Evolutionary conservation across 2,888 invertebrate species (phyloP).

Genomic region (Conops quadrifasciatus): DNA sequence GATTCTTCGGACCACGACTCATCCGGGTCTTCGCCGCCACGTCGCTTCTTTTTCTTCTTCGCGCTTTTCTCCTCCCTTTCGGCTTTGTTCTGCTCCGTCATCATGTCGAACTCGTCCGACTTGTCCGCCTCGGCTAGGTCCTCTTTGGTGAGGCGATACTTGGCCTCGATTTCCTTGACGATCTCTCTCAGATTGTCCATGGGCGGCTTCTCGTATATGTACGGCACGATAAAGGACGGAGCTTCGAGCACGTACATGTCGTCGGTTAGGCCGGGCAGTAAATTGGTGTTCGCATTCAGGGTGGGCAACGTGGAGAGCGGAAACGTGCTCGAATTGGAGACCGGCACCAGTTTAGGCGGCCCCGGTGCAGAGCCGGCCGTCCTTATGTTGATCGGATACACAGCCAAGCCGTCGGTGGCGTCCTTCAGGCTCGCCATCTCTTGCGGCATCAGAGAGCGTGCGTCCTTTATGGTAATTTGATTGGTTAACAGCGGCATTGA

Average conservation of each 20-base stretch:
- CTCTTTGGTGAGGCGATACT: slow-evolving; percentile 65
- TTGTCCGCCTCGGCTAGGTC: slow-evolving; percentile 70
- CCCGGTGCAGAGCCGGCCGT: slow-evolving; percentile 65
- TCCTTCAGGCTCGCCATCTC: slow-evolving; percentile 42
- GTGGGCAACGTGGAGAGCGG: slow-evolving; percentile 44
- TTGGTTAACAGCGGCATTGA: slow-evolving; percentile 47
- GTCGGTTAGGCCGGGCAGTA: slow-evolving; percentile 85
- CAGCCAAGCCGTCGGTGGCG: slow-evolving; percentile 55
- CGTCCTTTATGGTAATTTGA: slow-evolving; percentile 64
- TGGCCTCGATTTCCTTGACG: slow-evolving; percentile 72
- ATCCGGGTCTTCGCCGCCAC: slow-evolving; percentile 66
- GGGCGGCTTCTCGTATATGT: slow-evolving; percentile 91
- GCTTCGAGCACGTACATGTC: slow-evolving; percentile 94
- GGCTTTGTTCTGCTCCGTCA: slow-evolving; percentile 65
- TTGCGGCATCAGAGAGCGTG: slow-evolving; percentile 59
- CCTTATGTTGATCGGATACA: slow-evolving; percentile 71
- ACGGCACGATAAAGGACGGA: slow-evolving; percentile 92
- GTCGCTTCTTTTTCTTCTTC: slow-evolving; percentile 63
- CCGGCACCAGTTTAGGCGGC: slow-evolving; percentile 57
- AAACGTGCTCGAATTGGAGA: slow-evolving; percentile 51
- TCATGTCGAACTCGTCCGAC: slow-evolving; percentile 67
- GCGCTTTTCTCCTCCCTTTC: slow-evolving; percentile 50
- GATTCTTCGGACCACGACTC: slow-evolving; percentile 71
- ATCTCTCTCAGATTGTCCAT: slow-evolving; percentile 79
- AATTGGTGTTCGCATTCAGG: slow-evolving; percentile 68